A percentile compares a stretch with the other conserved stretches of the same genome.
Evolutionary conservation across 2,888 invertebrate genomes (phyloP).

Genomic region (Choreutis nemorana): DNA sequence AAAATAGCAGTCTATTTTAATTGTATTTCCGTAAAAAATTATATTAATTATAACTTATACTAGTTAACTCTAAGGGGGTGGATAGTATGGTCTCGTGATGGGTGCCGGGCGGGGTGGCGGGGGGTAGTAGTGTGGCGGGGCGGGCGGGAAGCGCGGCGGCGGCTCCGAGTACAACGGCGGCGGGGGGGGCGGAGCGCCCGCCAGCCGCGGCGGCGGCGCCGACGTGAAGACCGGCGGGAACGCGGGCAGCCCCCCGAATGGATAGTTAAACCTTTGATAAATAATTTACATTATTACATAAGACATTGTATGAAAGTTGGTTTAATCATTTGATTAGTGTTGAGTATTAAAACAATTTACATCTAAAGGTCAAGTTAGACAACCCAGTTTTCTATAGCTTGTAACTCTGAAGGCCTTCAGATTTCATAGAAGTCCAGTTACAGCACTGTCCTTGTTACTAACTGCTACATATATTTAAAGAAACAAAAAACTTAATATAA

Average conservation of each 20-base stretch:
- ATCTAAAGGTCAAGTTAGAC: too few relatives aligned
- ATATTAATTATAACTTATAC: slow-evolving; percentile 11
- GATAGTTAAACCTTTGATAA: too few relatives aligned
- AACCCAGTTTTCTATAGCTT: too few relatives aligned
- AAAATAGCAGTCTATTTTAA: slow-evolving; percentile 22
- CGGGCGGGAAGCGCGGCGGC: slow-evolving; percentile 41
- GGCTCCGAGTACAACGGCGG: slow-evolving; percentile 50
- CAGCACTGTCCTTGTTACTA: too few relatives aligned
- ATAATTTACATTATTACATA: too few relatives aligned
- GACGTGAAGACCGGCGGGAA: slow-evolving; percentile 18
- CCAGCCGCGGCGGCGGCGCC: slow-evolving; percentile 20
- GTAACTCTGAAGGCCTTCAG: too few relatives aligned
- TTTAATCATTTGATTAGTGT: too few relatives aligned
- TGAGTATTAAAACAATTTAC: too few relatives aligned
- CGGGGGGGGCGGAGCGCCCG: slow-evolving; percentile 32
- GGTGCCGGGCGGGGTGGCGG: slow-evolving; percentile 33
- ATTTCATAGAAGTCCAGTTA: too few relatives aligned
- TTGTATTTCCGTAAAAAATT: slow-evolving; percentile 50
- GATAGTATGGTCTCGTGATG: slow-evolving; percentile 47
- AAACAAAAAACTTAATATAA: too few relatives aligned
- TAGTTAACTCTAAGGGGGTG: slow-evolving; percentile 35
- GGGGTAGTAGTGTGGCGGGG: slow-evolving; percentile 47
- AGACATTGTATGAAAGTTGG: too few relatives aligned
- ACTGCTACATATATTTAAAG: too few relatives aligned
- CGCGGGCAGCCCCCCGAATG: slow-evolving; percentile 22